Percentiles rank a stretch among this genome's conserved stretches.
Conservation (phyloP, 1,140 invertebrate species). For the Delia radicum region DNA sequence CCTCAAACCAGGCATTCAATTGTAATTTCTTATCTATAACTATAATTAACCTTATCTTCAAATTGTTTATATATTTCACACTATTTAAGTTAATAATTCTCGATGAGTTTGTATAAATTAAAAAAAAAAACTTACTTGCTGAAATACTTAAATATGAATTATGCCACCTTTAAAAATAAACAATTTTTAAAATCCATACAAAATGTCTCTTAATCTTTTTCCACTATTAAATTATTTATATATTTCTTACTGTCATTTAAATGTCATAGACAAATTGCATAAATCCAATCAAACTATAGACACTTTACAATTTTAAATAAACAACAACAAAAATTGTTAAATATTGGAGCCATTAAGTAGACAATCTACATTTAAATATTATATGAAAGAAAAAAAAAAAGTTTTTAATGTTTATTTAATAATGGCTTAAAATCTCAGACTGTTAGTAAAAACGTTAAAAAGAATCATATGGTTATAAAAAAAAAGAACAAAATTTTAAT, state of each 20-base stretch:
- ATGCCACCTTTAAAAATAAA: no score
- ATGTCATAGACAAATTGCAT: slow-evolving; percentile 6
- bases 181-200: no score
- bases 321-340: background rate
- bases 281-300: slow-evolving; percentile 15
- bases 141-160: no score
- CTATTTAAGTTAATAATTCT: no score
- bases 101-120: no score
- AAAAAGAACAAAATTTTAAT: background rate
- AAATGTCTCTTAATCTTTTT: no score
- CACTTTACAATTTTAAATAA: background rate
- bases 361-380: slow-evolving; percentile 13
- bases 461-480: background rate
- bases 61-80: no score
- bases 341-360: slow-evolving; percentile 19
- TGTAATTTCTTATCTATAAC: no score
- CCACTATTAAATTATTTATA: no score
- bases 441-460: background rate
- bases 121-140: no score
- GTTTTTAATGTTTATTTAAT: background rate
- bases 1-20: no score
- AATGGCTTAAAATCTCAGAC: background rate
- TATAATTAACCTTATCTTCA: no score
- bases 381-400: background rate
- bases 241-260: background rate